Evolutionary conservation across 1,140 invertebrate genomes (phyloP), one percentile per base, ranked within the genome.

Genomic region (Pseudobourletiella spinata): DNA sequence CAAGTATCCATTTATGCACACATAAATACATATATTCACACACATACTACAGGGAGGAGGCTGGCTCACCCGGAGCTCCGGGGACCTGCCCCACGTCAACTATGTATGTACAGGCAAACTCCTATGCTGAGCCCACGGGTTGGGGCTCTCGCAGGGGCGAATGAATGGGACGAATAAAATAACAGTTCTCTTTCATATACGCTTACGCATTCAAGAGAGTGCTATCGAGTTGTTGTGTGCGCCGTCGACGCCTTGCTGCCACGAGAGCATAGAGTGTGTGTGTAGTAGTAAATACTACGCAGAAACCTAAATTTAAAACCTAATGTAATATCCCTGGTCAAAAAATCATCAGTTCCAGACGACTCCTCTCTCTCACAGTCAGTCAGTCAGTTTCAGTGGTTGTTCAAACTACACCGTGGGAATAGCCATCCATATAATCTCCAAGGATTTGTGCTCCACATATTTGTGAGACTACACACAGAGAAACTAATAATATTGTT

Each of bases 141-240:
- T n/a, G 42, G 52, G 18, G 25, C 25, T 8, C 52, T 43, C 28
- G 42, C 30, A 43, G 39, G 22, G 29, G 48, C 35, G 35, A 56
- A 62, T 62, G 60, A 62, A 62, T 62, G 60, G 60, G 56, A 62
- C 57, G 61, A 62, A 62, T 62, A 55, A 62, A 62, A 57, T 62
- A 62, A 43, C 57, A 57, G 56, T 51, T 46, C 28, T 54, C 39
- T 20, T 43, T 63, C 51, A 8, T 39, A 30, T 63, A 63, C 59
- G 30, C 59, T 63, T 46, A 57, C 55, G 54, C 55, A 48, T 59
- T 59, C 50, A 48, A 26, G 42, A 59, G 24, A 59, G 25, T 39
- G 32, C 32, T 39, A 16, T 8, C 43, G 43, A 48, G 44, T 44
- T 48, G 42, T 59, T 42, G 46, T 57, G 42, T 28, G 55, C 16